phyloP scores from a whole-genome alignment of 2,113 vertebrate species.

The Pterocles gutturalis region DNA sequence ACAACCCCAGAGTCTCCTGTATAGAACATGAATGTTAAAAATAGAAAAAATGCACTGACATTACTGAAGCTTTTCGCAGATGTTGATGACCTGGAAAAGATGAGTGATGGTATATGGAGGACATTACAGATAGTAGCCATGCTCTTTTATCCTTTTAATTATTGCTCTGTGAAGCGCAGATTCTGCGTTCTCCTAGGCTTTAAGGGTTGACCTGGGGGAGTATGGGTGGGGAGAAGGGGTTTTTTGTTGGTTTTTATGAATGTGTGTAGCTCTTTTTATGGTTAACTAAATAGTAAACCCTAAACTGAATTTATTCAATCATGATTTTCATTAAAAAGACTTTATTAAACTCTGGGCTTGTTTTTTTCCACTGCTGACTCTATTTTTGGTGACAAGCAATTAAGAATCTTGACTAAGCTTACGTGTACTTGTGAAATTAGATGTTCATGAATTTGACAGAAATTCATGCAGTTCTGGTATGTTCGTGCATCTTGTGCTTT shows the following conservation, averaged over 20 bases:
- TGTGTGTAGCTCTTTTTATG: not conserved
- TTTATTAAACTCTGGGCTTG: not conserved
- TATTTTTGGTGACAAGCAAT: not conserved
- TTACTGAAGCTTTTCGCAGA: not conserved
- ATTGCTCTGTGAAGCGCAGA: not conserved
- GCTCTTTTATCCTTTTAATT: not conserved
- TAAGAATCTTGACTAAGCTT: not conserved
- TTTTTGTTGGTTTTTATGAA: not conserved
- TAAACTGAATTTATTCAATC: not conserved
- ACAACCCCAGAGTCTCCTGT: not conserved
- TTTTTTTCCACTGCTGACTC: not conserved
- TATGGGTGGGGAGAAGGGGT: not conserved
- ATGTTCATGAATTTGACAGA: not conserved
- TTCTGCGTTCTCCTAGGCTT: not conserved
- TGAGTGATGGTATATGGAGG: not conserved
- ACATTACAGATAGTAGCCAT: not conserved
- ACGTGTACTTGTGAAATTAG: not conserved
- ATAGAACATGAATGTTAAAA: not conserved
- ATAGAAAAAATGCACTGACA: not conserved
- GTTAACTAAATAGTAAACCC: not conserved
- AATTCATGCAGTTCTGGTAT: not conserved
- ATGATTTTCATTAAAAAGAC: not conserved
- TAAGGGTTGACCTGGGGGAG: not conserved
- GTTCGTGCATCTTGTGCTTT: not conserved
- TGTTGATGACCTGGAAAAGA: conserved; percentile 7